A percentile compares a stretch with the other conserved stretches of the same genome.
Conservation (phyloP, 1,140 invertebrate genomes). For the Pseudomyrmex pallidus region DNA sequence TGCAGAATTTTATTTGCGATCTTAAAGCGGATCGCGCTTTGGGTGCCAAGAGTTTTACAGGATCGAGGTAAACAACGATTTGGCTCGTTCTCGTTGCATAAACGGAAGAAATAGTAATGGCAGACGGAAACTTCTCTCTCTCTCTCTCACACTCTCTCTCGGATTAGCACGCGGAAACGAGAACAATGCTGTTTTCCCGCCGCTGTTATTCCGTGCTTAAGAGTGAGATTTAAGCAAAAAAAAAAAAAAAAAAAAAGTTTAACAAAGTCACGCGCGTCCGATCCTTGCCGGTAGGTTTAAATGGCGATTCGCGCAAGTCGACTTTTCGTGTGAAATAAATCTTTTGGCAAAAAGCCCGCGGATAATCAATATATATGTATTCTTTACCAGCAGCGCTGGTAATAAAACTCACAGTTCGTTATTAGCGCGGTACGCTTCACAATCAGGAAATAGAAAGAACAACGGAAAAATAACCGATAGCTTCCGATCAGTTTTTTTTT, state of each 20-base stretch:
- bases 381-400: constrained; percentile 17
- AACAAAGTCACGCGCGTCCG: constrained; percentile 3
- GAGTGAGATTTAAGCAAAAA: constrained; percentile 20
- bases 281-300: not conserved
- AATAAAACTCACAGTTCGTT: constrained; percentile 50
- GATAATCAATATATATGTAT: constrained; percentile 41
- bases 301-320: constrained; percentile 54
- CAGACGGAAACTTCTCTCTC: not conserved
- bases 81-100: constrained; percentile 42
- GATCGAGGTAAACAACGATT: constrained; percentile 56
- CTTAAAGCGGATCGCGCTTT: constrained; percentile 51
- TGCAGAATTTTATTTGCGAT: constrained; percentile 47
- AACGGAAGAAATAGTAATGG: constrained; percentile 34
- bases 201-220: constrained; percentile 34
- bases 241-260: too few species aligned
- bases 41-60: constrained; percentile 52
- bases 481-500: constrained; percentile 5
- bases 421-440: constrained; percentile 29
- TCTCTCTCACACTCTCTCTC: not conserved
- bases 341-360: constrained; percentile 56
- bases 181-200: constrained; percentile 6
- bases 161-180: not conserved
- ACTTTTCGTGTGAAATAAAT: constrained; percentile 54
- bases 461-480: constrained; percentile 34
- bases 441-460: constrained; percentile 21